Evolutionary conservation across 1,140 invertebrate genomes (phyloP).

Genomic region (Holcopasites calliopsidis): DNA sequence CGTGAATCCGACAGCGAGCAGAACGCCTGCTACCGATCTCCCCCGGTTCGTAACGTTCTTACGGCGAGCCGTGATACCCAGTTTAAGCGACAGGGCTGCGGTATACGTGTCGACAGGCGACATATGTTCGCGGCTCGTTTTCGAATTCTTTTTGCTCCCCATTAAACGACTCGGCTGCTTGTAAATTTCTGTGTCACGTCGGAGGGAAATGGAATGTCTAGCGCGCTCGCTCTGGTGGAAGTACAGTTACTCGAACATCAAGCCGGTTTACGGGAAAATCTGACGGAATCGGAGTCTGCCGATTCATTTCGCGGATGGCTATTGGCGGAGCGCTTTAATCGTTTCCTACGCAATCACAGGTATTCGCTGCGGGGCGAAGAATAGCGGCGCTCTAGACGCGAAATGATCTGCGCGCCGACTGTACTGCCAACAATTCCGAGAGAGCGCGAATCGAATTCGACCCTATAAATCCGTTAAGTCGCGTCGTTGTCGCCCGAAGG

Average conservation of each 20-base stretch:
- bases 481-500: background rate
- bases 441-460: slow-evolving; percentile 16
- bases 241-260: too few species aligned
- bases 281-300: too few species aligned
- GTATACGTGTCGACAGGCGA: background rate
- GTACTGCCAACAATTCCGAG: slow-evolving; percentile 24
- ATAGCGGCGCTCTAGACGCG: background rate
- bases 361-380: background rate
- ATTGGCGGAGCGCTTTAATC: background rate
- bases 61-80: too few species aligned
- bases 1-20: background rate
- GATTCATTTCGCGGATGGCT: background rate
- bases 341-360: background rate
- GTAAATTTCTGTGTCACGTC: background rate
- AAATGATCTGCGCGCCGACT: background rate
- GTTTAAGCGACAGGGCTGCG: background rate
- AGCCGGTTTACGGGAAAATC: too few species aligned
- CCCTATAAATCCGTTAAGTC: slow-evolving; percentile 5
- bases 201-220: background rate
- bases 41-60: background rate
- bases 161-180: background rate
- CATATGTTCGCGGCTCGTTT: background rate
- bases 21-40: background rate
- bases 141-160: background rate
- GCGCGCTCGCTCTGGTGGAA: too few species aligned